Evolutionary conservation across 2,113 vertebrate species (phyloP), one percentile per base, ranked within the genome.

Genomic region (Struthio camelus): DNA sequence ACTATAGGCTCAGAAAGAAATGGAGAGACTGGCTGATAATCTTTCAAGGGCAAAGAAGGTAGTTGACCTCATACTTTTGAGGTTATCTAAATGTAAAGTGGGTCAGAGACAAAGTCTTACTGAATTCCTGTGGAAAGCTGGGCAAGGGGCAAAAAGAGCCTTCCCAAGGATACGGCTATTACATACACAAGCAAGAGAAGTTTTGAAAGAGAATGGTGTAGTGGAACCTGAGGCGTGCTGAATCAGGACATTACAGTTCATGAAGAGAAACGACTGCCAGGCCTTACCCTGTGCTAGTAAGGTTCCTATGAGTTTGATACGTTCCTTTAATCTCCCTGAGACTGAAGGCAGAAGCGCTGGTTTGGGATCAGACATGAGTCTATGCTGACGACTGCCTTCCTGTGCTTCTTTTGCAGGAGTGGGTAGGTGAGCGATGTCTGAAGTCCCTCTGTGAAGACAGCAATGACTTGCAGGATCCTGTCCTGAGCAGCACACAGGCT

Each of bases 391-490:
- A 24, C 75, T 93, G 85, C n/a, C 75, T 42, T 87, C 0, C 22
- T 32, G 28, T 36, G 36, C 34, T 86, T 28, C 1, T 85, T 71
- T 87, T 92, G 62, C 95, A 99, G 99, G 99, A 99, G 96, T 99
- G 99, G 99, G 99, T 99, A 51, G 99, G 99, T 71, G 99, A 99
- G 80, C 99, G 99, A 36, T 99, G 99, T 97, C 98, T 99, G 79
- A 99, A 99, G 96, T 99, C 99, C 27, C 98, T 99, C 82, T 99
- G 99, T 30, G 99, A 99, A 96, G 99, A 99, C 98, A 99, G 99
- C 98, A 99, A 99, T 89, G 99, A 99, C 92, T 98, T 99, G 18
- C 99, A 99, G 98, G 99, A 99, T 94, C 99, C 99, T 1, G 99
- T 99, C 94, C 98, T 99, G 96, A 99, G 99, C 77, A 99, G 99